Conservation (phyloP, 2,113 vertebrate species). For the Cyphomyrus plagiostoma region DNA sequence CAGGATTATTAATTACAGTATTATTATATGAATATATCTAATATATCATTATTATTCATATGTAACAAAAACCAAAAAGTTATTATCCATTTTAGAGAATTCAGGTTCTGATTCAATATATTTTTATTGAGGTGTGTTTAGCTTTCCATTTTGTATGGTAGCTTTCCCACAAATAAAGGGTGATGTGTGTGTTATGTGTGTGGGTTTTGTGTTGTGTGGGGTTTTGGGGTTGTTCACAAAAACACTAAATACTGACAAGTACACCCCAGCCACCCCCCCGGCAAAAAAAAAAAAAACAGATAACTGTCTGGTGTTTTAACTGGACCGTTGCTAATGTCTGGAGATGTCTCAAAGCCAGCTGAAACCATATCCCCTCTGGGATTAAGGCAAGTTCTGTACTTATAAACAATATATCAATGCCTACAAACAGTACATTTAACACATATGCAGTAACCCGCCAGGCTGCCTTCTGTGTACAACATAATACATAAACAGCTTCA, state of each 20-base stretch:
- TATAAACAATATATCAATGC: conserved; percentile 13
- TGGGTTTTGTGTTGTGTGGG: not conserved
- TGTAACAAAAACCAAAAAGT: not conserved
- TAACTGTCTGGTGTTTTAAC: not conserved
- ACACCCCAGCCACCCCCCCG: not conserved
- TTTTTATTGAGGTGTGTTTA: not conserved
- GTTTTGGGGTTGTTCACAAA: not conserved
- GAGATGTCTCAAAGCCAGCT: not conserved
- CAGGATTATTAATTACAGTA: not conserved
- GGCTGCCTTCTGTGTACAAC: conserved; percentile 6
- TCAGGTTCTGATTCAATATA: not conserved
- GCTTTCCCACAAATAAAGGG: not conserved
- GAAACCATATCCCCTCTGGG: not conserved
- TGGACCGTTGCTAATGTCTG: not conserved
- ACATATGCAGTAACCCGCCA: not conserved
- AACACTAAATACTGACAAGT: not conserved
- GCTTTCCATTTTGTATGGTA: too few species aligned
- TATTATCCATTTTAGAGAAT: not conserved
- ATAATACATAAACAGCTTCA: conserved; percentile 19
- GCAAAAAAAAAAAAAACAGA: not conserved
- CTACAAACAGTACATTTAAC: conserved; percentile 18
- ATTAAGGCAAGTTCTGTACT: not conserved
- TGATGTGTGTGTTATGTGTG: not conserved
- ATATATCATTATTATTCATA: not conserved
- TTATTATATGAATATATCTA: not conserved